phyloP scores from a whole-genome alignment of 1,140 invertebrate genomes.

The Onthophagus taurus region DNA sequence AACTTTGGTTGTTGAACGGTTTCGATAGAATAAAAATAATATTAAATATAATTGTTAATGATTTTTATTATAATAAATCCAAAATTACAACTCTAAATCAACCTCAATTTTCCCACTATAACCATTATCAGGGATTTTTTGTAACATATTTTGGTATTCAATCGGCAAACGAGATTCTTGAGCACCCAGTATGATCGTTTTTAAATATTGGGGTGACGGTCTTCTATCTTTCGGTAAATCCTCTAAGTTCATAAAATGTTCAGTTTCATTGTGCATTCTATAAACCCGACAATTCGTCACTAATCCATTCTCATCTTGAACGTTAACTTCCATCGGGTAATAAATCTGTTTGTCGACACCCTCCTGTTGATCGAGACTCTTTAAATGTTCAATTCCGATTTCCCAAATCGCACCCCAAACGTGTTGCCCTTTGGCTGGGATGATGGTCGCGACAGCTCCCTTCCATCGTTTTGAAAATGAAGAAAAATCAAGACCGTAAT shows the following conservation, averaged over 20 bases:
- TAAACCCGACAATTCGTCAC: slow-evolving; percentile 53
- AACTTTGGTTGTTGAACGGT: too few species aligned
- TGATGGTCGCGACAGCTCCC: slow-evolving; percentile 66
- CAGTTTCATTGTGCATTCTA: slow-evolving; percentile 43
- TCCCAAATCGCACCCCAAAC: slow-evolving; percentile 78
- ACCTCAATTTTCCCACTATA: slow-evolving; percentile 1
- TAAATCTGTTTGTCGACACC: slow-evolving; percentile 56
- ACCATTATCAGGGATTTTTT: slow-evolving; percentile 40
- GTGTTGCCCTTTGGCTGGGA: slow-evolving; percentile 44
- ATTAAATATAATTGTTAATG: too few species aligned
- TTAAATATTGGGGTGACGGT: slow-evolving; percentile 59
- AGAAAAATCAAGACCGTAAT: slow-evolving; percentile 62
- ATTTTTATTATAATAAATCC: too few species aligned
- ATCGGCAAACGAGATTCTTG: slow-evolving; percentile 52
- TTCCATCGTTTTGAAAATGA: slow-evolving; percentile 57
- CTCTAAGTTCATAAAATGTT: slow-evolving; percentile 30
- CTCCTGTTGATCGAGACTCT: slow-evolving; percentile 57
- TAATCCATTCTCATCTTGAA: slow-evolving; percentile 41
- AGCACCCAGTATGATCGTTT: slow-evolving; percentile 51
- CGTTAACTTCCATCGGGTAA: slow-evolving; percentile 46
- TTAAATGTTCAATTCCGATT: slow-evolving; percentile 51
- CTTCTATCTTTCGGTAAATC: slow-evolving; percentile 42
- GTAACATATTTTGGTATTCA: slow-evolving; percentile 52
- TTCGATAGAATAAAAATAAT: too few species aligned
- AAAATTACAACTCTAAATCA: too few species aligned